These are phyloP conservation scores for Cheilosia vulpina DNA, from an alignment of 2,888 invertebrate species.

Conservation along the genomic window DNA sequence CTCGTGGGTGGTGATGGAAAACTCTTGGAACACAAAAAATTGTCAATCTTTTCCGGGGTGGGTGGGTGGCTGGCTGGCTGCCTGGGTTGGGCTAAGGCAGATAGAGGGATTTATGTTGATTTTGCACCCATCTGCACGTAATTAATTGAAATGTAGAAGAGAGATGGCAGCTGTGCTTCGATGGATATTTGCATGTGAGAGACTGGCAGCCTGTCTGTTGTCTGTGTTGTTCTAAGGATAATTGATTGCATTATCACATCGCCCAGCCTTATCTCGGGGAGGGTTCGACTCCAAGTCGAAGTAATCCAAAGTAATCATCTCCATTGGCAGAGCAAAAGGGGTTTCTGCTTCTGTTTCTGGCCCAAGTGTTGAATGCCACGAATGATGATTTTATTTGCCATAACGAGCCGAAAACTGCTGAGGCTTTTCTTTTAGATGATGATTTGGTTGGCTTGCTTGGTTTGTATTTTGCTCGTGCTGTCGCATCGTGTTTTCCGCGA, in stretches of 20 bases:
- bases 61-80: not conserved
- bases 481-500: conserved; percentile 67
- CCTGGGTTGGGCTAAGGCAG: conserved; percentile 29
- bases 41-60: conserved; percentile 65
- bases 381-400: conserved; percentile 70
- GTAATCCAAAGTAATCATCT: conserved; percentile 69
- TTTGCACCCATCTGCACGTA: conserved; percentile 74
- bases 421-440: conserved; percentile 47
- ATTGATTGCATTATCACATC: conserved; percentile 74
- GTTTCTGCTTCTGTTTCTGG: conserved; percentile 17
- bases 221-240: conserved; percentile 73
- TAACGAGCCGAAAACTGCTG: conserved; percentile 73
- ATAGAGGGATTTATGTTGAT: conserved; percentile 58
- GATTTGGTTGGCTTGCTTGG: conserved; percentile 5
- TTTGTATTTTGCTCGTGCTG: conserved; percentile 20
- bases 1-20: conserved; percentile 31
- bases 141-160: conserved; percentile 70
- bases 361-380: conserved; percentile 70
- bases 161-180: conserved; percentile 64
- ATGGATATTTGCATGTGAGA: conserved; percentile 67
- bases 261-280: conserved; percentile 25
- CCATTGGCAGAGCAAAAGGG: conserved; percentile 40
- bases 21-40: conserved; percentile 40
- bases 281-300: not conserved
- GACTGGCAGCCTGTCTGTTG: conserved; percentile 54